A percentile compares a stretch with the other conserved stretches of the same genome.
phyloP scores from a whole-genome alignment of 2,113 vertebrate genomes.

The Misgurnus mizolepis region DNA sequence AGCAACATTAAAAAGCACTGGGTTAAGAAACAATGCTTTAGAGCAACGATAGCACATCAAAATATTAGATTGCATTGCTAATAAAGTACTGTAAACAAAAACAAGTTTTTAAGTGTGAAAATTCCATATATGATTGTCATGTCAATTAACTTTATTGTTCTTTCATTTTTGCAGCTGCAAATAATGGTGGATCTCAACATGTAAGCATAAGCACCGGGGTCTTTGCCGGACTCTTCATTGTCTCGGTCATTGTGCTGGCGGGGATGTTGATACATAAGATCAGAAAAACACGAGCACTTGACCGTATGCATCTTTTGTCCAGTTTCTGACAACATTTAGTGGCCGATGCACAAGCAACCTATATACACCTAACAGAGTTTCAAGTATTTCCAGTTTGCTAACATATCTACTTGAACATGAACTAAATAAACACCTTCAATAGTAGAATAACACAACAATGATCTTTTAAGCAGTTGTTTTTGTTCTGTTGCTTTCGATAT shows the following conservation, averaged over 20 bases:
- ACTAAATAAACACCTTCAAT: background rate
- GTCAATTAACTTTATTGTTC: background rate
- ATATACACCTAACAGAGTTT: background rate
- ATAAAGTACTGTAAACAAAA: too few relatives aligned
- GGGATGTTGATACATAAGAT: constrained; percentile 5
- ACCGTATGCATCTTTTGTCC: constrained; percentile 9
- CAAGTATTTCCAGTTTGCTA: background rate
- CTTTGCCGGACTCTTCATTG: constrained; percentile 48
- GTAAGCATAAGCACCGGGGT: constrained; percentile 47
- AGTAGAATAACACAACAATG: background rate
- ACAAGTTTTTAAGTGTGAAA: too few relatives aligned
- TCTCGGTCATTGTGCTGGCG: constrained; percentile 40
- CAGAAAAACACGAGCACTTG: constrained; percentile 10
- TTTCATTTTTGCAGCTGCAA: background rate
- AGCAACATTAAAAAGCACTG: too few relatives aligned
- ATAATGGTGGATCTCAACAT: background rate
- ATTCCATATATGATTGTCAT: too few relatives aligned
- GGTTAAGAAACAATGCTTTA: too few relatives aligned
- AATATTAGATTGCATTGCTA: too few relatives aligned
- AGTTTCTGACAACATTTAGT: background rate
- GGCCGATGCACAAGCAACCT: background rate
- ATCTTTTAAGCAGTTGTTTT: background rate
- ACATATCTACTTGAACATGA: background rate
- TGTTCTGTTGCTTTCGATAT: background rate
- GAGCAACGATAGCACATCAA: too few relatives aligned